These are phyloP conservation scores for Falco peregrinus DNA, from an alignment of 2,797 vertebrate species.

Conservation along the genomic window DNA sequence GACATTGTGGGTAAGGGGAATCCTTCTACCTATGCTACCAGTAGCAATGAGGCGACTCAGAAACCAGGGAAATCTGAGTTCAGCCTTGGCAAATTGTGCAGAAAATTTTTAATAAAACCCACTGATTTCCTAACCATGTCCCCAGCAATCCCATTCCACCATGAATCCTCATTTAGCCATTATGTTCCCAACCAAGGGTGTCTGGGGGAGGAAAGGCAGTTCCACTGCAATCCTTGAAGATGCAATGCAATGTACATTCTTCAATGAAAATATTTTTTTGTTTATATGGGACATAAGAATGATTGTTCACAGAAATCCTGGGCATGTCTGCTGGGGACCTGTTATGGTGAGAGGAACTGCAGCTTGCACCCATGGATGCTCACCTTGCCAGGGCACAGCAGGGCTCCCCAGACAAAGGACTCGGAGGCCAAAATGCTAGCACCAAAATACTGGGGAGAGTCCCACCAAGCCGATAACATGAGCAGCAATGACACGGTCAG, in stretches of 20 bases:
- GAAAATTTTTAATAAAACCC: neutral
- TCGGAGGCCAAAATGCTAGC: neutral
- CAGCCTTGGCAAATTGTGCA: too few species aligned
- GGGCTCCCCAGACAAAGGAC: neutral
- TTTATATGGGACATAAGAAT: neutral
- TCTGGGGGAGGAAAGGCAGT: neutral
- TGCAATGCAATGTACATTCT: too few species aligned
- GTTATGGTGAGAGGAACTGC: rapidly evolving
- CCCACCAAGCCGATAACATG: neutral
- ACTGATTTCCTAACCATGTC: neutral
- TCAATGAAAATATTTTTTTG: neutral
- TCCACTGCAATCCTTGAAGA: neutral
- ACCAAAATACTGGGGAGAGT: neutral
- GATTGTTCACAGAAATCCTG: neutral
- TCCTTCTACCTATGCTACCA: neutral
- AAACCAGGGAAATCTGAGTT: neutral
- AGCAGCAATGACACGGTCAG: neutral
- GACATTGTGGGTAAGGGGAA: neutral
- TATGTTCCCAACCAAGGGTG: neutral
- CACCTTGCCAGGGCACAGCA: too few species aligned
- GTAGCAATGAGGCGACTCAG: neutral
- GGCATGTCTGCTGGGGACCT: neutral
- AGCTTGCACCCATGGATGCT: neutral
- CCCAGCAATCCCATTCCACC: neutral
- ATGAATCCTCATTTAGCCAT: neutral